Conservation (phyloP, 2,888 invertebrate genomes). For the Calameuta idolon region DNA sequence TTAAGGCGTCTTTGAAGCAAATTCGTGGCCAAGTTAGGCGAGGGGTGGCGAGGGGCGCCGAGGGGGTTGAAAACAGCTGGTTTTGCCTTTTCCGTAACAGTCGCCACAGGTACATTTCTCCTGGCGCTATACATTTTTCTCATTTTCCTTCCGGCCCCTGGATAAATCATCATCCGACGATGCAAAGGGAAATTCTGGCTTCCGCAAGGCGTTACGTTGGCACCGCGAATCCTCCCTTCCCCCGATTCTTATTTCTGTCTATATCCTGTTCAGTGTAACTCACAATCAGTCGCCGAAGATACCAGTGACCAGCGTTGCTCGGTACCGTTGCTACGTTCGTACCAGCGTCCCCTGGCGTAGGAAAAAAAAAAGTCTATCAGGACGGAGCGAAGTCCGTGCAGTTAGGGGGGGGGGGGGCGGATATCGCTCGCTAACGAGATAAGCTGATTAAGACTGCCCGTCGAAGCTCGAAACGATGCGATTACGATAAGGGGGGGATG, state of each 20-base stretch:
- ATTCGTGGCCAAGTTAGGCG: not conserved
- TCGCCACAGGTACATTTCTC: not conserved
- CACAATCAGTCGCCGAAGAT: not conserved
- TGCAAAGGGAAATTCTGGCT: no score
- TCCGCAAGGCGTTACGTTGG: no score
- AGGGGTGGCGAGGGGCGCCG: not conserved
- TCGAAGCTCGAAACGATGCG: conserved; percentile 44
- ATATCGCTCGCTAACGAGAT: conserved; percentile 30
- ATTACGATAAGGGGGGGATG: conserved; percentile 55
- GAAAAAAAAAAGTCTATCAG: not conserved
- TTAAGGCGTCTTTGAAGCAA: not conserved
- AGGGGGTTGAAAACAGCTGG: not conserved
- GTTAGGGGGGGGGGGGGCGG: not conserved
- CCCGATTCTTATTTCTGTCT: no score
- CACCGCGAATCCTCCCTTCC: no score
- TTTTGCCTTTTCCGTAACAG: not conserved
- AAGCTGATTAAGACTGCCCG: conserved; percentile 53
- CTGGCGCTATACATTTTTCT: not conserved
- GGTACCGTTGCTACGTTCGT: not conserved
- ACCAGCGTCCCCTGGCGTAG: not conserved
- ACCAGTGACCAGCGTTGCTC: not conserved
- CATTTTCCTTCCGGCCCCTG: not conserved
- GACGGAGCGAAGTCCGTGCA: not conserved
- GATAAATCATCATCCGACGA: no score
- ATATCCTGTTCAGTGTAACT: not conserved